Percentiles rank a stretch among this genome's conserved stretches.
Conservation (phyloP, 2,113 vertebrate genomes). For the Psilopsiagon aurifrons region DNA sequence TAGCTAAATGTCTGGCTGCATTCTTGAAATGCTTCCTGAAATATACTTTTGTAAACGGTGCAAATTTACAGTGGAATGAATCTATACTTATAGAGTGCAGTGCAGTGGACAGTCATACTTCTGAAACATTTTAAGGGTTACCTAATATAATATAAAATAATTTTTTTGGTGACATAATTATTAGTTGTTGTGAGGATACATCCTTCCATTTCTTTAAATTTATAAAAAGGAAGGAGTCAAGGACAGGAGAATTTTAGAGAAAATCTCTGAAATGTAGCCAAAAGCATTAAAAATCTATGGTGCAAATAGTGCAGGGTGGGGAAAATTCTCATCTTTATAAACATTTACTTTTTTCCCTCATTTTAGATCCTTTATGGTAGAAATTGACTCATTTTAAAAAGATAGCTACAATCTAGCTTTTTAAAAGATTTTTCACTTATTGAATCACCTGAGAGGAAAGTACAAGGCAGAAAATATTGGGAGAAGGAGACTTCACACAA, state of each 20-base stretch:
- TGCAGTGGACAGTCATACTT: not conserved
- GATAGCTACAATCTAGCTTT: not conserved
- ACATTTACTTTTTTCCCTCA: not conserved
- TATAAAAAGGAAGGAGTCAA: not conserved
- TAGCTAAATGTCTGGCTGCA: not conserved
- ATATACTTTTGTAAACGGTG: not conserved
- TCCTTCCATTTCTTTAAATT: not conserved
- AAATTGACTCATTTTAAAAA: not conserved
- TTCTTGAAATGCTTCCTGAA: conserved; percentile 27
- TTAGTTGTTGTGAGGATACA: not conserved
- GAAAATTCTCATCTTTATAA: not conserved
- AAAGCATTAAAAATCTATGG: not conserved
- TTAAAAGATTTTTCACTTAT: not conserved
- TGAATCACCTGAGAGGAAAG: not conserved
- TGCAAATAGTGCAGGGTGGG: not conserved
- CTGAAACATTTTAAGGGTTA: not conserved
- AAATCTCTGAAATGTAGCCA: not conserved
- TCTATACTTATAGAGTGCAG: not conserved
- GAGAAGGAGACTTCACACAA: not conserved
- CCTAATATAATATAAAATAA: not conserved
- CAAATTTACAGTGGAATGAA: not conserved
- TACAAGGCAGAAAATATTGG: not conserved
- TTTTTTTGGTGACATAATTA: not conserved
- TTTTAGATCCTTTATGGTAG: not conserved
- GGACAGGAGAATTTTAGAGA: not conserved